These are phyloP conservation scores for Apotomis turbidana DNA, from an alignment of 2,888 invertebrate genomes.

Conservation along the genomic window DNA sequence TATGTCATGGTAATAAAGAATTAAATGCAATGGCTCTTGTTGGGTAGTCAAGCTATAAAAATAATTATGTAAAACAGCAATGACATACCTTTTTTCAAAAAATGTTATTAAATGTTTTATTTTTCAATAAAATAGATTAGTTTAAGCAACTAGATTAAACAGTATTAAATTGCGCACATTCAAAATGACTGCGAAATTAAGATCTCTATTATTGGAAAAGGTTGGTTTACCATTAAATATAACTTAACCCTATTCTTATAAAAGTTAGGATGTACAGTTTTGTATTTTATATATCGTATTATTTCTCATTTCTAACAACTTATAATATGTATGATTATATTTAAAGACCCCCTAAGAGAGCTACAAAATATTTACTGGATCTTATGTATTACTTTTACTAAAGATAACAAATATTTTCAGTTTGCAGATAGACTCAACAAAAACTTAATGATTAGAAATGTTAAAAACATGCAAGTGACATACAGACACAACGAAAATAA, in stretches of 20 bases:
- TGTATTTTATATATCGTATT: not conserved
- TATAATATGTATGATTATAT: not conserved
- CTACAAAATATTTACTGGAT: not conserved
- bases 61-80: not conserved
- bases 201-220: slow-evolving; percentile 53
- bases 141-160: not conserved
- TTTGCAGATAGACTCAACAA: slow-evolving; percentile 46
- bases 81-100: slow-evolving; percentile 8
- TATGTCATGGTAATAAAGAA: not conserved
- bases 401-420: slow-evolving; percentile 10
- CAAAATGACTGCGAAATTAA: slow-evolving; percentile 47
- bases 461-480: slow-evolving; percentile 55
- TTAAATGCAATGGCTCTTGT: not conserved
- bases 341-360: not conserved
- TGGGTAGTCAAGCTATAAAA: not conserved
- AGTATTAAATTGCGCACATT: not conserved
- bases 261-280: no score
- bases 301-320: not conserved
- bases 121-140: slow-evolving; percentile 23
- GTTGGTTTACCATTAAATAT: slow-evolving; percentile 43
- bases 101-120: not conserved
- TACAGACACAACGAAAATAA: slow-evolving; percentile 64
- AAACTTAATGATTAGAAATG: slow-evolving; percentile 47
- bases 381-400: not conserved
- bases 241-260: slow-evolving; percentile 1